These are phyloP conservation scores for Cryptoblepharus egeriae DNA, from an alignment of 2,797 vertebrate genomes.

Conservation along the genomic window DNA sequence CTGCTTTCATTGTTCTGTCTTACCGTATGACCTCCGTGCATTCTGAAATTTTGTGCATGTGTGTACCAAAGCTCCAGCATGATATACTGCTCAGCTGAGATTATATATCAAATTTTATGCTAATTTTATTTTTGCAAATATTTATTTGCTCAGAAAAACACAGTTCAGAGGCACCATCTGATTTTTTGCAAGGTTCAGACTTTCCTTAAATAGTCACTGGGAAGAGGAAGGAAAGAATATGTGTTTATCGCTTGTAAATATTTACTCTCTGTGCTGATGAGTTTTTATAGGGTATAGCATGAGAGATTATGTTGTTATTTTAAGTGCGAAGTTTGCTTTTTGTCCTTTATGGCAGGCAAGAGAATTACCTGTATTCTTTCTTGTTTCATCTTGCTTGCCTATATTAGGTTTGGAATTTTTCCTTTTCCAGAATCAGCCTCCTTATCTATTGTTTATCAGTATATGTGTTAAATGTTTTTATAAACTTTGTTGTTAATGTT, in stretches of 20 bases:
- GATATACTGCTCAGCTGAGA: neutral
- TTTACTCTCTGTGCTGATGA: constrained; percentile 41
- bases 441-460: neutral
- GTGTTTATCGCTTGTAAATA: constrained; percentile 58
- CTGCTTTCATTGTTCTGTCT: neutral
- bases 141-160: constrained; percentile 59
- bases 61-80: constrained; percentile 44
- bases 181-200: constrained; percentile 48
- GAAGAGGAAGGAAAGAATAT: constrained; percentile 45
- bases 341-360: constrained; percentile 25
- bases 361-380: neutral
- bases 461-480: too few species aligned
- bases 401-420: neutral
- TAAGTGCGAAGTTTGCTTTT: constrained; percentile 35
- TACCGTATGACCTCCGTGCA: constrained; percentile 27
- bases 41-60: constrained; percentile 44
- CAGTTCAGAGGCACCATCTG: constrained; percentile 32
- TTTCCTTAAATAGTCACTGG: constrained; percentile 63
- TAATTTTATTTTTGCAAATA: constrained; percentile 42
- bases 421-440: neutral
- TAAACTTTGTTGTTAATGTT: too few species aligned
- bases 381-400: constrained; percentile 33
- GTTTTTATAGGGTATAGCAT: constrained; percentile 53
- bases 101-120: constrained; percentile 23
- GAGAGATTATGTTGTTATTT: constrained; percentile 46